A percentile compares a stretch with the other conserved stretches of the same genome.
These are phyloP conservation scores for Tridacna gigas DNA, from an alignment of 2,888 invertebrate genomes.

Conservation along the genomic window DNA sequence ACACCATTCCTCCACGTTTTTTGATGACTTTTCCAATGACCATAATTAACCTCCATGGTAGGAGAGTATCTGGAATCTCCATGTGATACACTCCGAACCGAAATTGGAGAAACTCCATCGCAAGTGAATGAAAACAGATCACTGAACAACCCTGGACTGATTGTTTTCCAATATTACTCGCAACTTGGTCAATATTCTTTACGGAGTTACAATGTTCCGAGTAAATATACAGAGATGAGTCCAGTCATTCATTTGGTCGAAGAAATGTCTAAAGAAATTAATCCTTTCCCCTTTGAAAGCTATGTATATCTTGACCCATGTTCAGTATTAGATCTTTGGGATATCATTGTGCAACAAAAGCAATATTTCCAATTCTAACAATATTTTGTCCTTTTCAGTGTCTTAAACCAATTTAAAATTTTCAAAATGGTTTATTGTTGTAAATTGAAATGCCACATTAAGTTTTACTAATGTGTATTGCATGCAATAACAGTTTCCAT, in stretches of 20 bases:
- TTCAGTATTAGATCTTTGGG: too few species aligned
- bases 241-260: not conserved
- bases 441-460: too few species aligned
- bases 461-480: too few species aligned
- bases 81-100: conserved; percentile 11
- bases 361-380: too few species aligned
- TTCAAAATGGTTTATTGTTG: too few species aligned
- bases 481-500: too few species aligned
- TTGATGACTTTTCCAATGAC: conserved; percentile 39
- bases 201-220: conserved; percentile 15
- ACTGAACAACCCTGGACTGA: conserved; percentile 16
- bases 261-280: conserved; percentile 24
- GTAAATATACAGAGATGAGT: conserved; percentile 19
- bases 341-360: too few species aligned
- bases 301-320: too few species aligned
- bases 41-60: conserved; percentile 45
- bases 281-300: too few species aligned
- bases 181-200: conserved; percentile 24
- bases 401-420: too few species aligned
- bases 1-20: conserved; percentile 22
- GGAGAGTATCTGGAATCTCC: conserved; percentile 22
- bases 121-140: conserved; percentile 45
- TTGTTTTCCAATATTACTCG: conserved; percentile 55
- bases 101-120: conserved; percentile 33
- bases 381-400: too few species aligned